phyloP scores from a whole-genome alignment of 2,113 vertebrate genomes.

The Suricata suricatta region DNA sequence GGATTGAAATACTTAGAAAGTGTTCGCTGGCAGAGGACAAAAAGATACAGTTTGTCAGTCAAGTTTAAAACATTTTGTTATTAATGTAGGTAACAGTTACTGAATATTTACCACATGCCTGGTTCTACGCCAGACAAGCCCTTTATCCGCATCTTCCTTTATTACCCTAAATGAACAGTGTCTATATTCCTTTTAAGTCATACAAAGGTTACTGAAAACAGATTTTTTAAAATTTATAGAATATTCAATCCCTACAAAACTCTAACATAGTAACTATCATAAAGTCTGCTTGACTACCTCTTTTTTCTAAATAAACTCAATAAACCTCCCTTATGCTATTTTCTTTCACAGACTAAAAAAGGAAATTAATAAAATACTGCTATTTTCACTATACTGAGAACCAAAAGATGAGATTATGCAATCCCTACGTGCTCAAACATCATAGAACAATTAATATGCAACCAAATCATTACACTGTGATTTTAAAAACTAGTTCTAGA shows the following conservation, averaged over 20 bases:
- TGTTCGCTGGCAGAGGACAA: slow-evolving; percentile 89
- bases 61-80: slow-evolving; percentile 20
- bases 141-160: neutral
- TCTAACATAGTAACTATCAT: neutral
- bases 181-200: neutral
- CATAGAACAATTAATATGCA: neutral
- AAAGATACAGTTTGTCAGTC: neutral
- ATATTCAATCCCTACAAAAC: slow-evolving; percentile 38
- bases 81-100: neutral
- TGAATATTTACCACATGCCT: neutral
- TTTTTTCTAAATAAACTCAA: slow-evolving; percentile 23
- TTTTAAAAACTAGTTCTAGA: slow-evolving; percentile 28
- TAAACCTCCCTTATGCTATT: neutral
- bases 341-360: slow-evolving; percentile 28
- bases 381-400: neutral
- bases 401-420: neutral
- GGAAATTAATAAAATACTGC: neutral
- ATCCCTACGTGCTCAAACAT: neutral
- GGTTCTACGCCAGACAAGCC: neutral
- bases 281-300: neutral
- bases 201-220: neutral
- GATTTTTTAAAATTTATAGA: neutral
- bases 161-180: neutral
- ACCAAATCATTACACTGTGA: neutral
- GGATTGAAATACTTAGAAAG: slow-evolving; percentile 98